phyloP scores from a whole-genome alignment of 2,113 vertebrate species.

The Hyla sarda region DNA sequence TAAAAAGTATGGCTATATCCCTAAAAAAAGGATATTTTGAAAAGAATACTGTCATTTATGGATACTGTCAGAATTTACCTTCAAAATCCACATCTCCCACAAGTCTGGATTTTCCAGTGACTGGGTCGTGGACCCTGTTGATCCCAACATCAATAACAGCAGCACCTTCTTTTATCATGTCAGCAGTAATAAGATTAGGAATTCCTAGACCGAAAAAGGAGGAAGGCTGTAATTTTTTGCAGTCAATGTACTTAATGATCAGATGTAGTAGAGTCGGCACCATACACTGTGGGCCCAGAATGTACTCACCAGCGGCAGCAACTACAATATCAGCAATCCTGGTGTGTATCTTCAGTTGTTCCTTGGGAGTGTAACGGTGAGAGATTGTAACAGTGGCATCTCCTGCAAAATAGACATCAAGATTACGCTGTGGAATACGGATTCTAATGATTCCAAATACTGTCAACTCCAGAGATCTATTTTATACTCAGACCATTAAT shows the following conservation, averaged over 20 bases:
- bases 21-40: no score
- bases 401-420: conserved; percentile 70
- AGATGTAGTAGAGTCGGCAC: neutral
- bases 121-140: conserved; percentile 86
- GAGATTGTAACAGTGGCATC: conserved; percentile 97
- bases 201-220: conserved; percentile 77
- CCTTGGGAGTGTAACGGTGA: conserved; percentile 95
- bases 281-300: neutral
- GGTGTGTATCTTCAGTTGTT: conserved; percentile 91
- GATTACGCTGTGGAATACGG: no score
- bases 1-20: no score
- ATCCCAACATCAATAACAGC: conserved; percentile 95
- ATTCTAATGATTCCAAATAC: no score
- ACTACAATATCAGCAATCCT: conserved; percentile 90
- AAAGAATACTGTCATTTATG: no score
- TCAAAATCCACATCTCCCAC: conserved; percentile 98
- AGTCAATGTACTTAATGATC: neutral
- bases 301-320: conserved; percentile 87
- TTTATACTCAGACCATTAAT: no score
- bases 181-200: conserved; percentile 94
- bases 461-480: no score
- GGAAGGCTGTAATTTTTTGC: neutral
- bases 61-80: conserved; percentile 79
- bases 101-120: conserved; percentile 84
- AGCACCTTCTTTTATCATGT: conserved; percentile 97